These are phyloP conservation scores for Perizoma flavofasciatum DNA, from an alignment of 2,888 invertebrate genomes.

Conservation along the genomic window DNA sequence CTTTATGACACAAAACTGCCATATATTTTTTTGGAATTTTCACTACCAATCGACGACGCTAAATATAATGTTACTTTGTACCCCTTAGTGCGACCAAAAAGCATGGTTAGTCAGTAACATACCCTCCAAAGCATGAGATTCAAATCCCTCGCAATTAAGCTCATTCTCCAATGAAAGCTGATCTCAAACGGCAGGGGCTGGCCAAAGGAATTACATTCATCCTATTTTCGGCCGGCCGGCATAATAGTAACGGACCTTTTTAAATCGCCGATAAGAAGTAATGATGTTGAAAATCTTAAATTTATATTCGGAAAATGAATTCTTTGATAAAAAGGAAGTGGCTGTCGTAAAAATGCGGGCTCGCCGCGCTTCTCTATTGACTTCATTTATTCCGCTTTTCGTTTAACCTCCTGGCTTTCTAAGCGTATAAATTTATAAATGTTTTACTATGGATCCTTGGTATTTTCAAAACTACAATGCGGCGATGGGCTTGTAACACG, in stretches of 20 bases:
- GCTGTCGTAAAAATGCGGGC: slow-evolving; percentile 15
- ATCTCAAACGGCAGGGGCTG: background rate
- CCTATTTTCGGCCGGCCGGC: slow-evolving; percentile 53
- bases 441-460: no score
- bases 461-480: no score
- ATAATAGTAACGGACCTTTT: slow-evolving; percentile 62
- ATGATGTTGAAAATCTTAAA: slow-evolving; percentile 75
- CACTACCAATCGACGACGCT: no score
- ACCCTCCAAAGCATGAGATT: background rate
- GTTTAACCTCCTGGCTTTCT: no score
- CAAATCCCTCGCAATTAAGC: background rate
- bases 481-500: no score
- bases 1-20: no score
- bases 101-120: no score
- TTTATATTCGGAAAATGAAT: slow-evolving; percentile 70
- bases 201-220: slow-evolving; percentile 70
- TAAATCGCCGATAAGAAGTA: slow-evolving; percentile 71
- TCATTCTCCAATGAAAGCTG: slow-evolving; percentile 53
- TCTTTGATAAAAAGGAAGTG: slow-evolving; percentile 41
- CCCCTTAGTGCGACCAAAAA: no score
- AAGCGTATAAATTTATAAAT: no score
- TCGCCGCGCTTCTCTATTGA: background rate
- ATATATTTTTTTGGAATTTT: no score
- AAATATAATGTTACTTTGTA: no score
- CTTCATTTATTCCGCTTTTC: no score